phyloP scores from a whole-genome alignment of 2,888 invertebrate genomes.

The Dione vanillae region DNA sequence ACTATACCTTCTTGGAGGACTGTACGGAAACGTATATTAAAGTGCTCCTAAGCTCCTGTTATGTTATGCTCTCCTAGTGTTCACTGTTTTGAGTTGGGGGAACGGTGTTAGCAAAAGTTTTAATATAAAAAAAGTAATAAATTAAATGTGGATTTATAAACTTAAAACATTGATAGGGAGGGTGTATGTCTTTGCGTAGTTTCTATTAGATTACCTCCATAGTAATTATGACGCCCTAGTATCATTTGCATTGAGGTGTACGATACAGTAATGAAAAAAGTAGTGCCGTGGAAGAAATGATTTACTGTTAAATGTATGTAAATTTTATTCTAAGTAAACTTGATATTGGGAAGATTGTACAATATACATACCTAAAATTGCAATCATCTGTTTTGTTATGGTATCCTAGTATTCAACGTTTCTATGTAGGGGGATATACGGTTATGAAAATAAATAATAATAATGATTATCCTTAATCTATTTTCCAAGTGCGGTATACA shows the following conservation, averaged over 20 bases:
- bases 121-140: neutral
- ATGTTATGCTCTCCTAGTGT: neutral
- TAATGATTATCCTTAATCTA: constrained; percentile 17
- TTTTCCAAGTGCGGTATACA: constrained; percentile 4
- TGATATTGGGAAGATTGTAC: neutral
- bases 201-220: neutral
- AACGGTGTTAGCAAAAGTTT: neutral
- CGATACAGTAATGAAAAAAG: neutral
- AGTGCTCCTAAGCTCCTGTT: neutral
- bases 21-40: neutral
- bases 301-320: neutral
- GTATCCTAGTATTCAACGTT: constrained; percentile 28
- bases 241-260: neutral
- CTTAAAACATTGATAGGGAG: too few relatives aligned
- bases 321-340: neutral
- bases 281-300: neutral
- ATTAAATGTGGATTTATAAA: neutral
- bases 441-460: too few relatives aligned
- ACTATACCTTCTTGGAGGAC: neutral
- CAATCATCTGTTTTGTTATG: neutral
- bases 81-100: neutral
- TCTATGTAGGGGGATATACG: neutral
- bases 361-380: neutral
- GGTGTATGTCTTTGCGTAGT: neutral
- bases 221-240: constrained; percentile 12